Evolutionary conservation across 2,113 vertebrate species (phyloP).

Genomic region (Ctenomys sociabilis): DNA sequence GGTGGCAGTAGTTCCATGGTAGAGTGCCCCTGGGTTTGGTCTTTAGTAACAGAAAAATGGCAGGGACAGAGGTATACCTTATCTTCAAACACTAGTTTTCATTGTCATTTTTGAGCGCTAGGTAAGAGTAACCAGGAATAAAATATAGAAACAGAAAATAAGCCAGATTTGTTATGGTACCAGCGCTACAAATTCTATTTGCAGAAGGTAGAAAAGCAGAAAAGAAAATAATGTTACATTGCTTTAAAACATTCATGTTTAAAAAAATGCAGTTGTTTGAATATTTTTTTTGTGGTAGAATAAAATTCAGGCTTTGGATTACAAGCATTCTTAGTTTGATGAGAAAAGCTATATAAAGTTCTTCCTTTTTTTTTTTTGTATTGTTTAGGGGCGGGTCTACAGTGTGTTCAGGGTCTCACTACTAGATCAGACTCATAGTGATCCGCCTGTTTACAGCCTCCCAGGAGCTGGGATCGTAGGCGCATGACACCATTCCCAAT

Average conservation of each 20-base stretch:
- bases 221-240: constrained; percentile 18
- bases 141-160: not conserved
- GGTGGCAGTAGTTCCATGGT: not conserved
- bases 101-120: not conserved
- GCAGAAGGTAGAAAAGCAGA: not conserved
- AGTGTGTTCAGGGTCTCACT: too few relatives aligned
- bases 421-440: too few relatives aligned
- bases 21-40: not conserved
- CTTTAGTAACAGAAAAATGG: not conserved
- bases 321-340: constrained; percentile 16
- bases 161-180: not conserved
- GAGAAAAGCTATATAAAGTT: not conserved
- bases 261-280: not conserved
- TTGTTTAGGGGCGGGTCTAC: too few relatives aligned
- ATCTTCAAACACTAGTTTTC: not conserved
- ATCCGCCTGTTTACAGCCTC: too few relatives aligned
- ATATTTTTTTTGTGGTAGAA: not conserved
- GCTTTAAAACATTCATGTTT: not conserved
- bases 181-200: not conserved
- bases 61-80: not conserved
- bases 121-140: not conserved
- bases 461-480: too few relatives aligned
- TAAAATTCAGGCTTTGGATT: constrained; percentile 28
- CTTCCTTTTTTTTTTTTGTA: too few relatives aligned
- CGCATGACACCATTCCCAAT: too few relatives aligned